Base-by-base conservation (phyloP, 1,140 invertebrate genomes). In the Hestina assimilis region DNA sequence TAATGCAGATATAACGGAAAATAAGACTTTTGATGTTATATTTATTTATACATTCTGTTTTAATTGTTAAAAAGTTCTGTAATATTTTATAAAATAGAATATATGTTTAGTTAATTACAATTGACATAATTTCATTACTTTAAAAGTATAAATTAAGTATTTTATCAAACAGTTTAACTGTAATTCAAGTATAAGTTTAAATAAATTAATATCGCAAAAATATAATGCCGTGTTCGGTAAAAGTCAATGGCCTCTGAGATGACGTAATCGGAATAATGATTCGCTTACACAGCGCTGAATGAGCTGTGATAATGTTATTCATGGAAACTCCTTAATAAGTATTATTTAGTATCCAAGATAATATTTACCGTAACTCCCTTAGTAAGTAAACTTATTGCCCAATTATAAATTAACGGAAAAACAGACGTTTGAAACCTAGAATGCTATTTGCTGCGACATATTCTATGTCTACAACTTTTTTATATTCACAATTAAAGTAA, bases 221-320 rank as follows among this genome's bases (percentile, higher is more conserved):
- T 46, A 31, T 33, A n/a, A n/a, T 45, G 40, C 58, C 50, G 58
- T 11, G 58, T 52, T 62, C 19, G 50, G 21, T 8, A 35, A 42
- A 23, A 53, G 63, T 66, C 63, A 57, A 28, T 40, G 55, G 47
- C 53, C 63, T 55, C 48, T n/a, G 15, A 33, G 41, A 33, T 66
- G 63, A 66, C 63, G 63, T 66, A 61, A 66, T 52, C 38, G 35
- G 33, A 60, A 60, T 60, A 60, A 60, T 59, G 56, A 59, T 47
- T 31, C 48, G 48, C 41, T 53, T 52, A 59, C 42, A 55, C 11
- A 33, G 54, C 54, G 35, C 28, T 57, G 56, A 59, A 47, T 59
- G 31, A 40, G 50, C 31, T 51, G 48, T 47, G 48, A 31, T 59
- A 45, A 46, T 46, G 48, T 52, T 59, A 40, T 55, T 56, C 48